These are phyloP conservation scores for Rallus limicola DNA, from an alignment of 2,113 vertebrate species.

Conservation along the genomic window DNA sequence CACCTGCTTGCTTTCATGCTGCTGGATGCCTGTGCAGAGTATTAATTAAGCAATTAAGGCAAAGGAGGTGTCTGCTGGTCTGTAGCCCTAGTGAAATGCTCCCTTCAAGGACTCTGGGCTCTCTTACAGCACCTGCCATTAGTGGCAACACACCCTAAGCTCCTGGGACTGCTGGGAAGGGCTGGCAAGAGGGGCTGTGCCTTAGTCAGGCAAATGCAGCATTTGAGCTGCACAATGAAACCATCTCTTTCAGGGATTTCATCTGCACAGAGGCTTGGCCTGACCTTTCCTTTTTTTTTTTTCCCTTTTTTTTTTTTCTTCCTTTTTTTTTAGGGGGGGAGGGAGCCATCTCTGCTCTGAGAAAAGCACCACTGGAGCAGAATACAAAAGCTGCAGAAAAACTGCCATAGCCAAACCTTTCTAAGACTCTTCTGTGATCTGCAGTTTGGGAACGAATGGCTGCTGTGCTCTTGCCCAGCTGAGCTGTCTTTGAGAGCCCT, in stretches of 20 bases:
- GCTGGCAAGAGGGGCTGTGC: rapidly evolving
- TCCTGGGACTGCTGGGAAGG: background rate
- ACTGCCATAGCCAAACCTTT: background rate
- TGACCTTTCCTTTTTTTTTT: constrained; percentile 3
- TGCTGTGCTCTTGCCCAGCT: rapidly evolving
- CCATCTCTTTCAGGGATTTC: background rate
- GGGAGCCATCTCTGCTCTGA: background rate
- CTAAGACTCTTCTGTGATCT: background rate
- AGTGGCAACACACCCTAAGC: background rate
- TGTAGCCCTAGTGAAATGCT: background rate
- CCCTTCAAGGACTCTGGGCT: background rate
- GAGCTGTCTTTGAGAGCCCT: background rate
- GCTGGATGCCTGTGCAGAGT: background rate
- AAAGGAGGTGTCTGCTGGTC: background rate
- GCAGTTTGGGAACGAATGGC: background rate
- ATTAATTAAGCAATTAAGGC: background rate
- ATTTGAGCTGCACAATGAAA: background rate
- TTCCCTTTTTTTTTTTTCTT: no score
- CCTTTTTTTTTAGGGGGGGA: no score
- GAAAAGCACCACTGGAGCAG: background rate
- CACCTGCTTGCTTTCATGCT: constrained; percentile 39
- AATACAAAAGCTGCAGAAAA: constrained; percentile 18
- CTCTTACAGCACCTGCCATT: background rate
- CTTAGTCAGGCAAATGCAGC: background rate
- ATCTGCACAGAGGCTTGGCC: background rate